Percentiles rank a stretch among this genome's conserved stretches.
phyloP scores from a whole-genome alignment of 2,888 invertebrate species.

The Xanthia icteritia region DNA sequence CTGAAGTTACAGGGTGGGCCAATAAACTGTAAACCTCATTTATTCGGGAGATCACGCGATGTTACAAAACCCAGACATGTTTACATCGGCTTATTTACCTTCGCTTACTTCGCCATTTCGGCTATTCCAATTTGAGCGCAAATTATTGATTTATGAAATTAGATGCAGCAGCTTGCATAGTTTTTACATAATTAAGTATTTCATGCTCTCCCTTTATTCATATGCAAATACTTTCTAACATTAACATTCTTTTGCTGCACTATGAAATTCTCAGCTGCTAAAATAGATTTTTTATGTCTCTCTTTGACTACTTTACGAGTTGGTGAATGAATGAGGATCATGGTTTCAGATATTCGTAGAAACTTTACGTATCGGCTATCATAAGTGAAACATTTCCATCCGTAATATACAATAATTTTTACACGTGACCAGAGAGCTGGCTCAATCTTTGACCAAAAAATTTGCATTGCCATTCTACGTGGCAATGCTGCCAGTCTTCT shows the following conservation, averaged over 20 bases:
- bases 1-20: constrained; percentile 79
- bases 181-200: constrained; percentile 19
- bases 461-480: too few species aligned
- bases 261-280: constrained; percentile 27
- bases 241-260: constrained; percentile 28
- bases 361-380: neutral
- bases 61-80: constrained; percentile 72
- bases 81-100: constrained; percentile 70
- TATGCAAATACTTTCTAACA: constrained; percentile 25
- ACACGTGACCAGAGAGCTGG: neutral
- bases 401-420: neutral
- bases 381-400: neutral
- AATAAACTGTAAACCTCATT: constrained; percentile 79
- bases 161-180: constrained; percentile 25
- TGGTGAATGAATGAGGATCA: neutral
- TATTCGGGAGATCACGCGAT: constrained; percentile 87
- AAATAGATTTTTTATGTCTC: neutral
- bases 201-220: constrained; percentile 9
- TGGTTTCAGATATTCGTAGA: neutral
- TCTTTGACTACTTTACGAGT: constrained; percentile 1
- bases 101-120: constrained; percentile 22
- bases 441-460: neutral
- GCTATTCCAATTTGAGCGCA: constrained; percentile 14
- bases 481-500: neutral
- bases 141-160: constrained; percentile 27